Percentiles rank a stretch among this genome's conserved stretches.
These are phyloP conservation scores for Hypocryptadius cinnamomeus DNA, from an alignment of 2,113 vertebrate genomes.

Conservation along the genomic window DNA sequence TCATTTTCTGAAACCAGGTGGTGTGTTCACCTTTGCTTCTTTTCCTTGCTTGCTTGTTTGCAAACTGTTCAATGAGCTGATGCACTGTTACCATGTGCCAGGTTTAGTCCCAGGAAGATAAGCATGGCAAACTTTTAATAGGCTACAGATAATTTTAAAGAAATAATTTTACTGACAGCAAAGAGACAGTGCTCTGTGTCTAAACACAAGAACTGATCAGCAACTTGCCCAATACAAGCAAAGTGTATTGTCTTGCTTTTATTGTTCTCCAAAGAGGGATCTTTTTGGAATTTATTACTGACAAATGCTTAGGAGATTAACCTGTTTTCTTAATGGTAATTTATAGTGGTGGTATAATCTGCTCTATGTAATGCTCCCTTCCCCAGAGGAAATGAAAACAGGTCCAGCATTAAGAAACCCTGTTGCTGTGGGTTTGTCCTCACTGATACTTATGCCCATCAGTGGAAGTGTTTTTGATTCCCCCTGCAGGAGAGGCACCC, in stretches of 20 bases:
- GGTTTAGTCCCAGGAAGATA: neutral
- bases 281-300: neutral
- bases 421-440: neutral
- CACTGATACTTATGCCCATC: neutral
- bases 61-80: neutral
- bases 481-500: neutral
- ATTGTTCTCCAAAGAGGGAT: neutral
- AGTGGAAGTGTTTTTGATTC: neutral
- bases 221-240: neutral
- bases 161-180: neutral
- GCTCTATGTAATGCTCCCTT: neutral
- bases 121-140: neutral
- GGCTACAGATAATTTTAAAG: neutral
- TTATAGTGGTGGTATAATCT: neutral
- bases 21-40: neutral
- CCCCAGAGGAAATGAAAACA: neutral
- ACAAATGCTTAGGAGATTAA: neutral
- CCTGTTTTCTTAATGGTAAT: conserved; percentile 14
- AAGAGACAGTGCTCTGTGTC: neutral
- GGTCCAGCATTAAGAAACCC: neutral
- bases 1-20: neutral
- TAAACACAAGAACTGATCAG: neutral
- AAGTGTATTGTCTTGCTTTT: neutral
- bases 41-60: neutral
- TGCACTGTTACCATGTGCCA: neutral